Percentiles rank a stretch among this genome's conserved stretches.
These are phyloP conservation scores for Dioctria linearis DNA, from an alignment of 2,888 invertebrate species.

Conservation along the genomic window DNA sequence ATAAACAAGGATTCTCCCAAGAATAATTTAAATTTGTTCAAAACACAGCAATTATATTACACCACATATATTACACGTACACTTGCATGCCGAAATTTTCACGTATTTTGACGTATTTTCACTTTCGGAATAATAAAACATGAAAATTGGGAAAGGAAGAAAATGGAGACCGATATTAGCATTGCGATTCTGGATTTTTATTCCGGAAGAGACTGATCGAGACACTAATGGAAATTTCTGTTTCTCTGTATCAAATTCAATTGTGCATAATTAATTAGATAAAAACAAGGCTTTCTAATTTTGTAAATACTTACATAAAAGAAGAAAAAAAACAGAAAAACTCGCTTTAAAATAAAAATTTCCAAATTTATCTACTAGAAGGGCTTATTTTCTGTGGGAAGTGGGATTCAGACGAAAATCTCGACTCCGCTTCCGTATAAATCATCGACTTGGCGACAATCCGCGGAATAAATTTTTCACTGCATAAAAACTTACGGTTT, in stretches of 20 bases:
- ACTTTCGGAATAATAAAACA: background rate
- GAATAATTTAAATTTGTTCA: slow-evolving; percentile 70
- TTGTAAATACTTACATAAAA: background rate
- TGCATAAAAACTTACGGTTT: slow-evolving; percentile 25
- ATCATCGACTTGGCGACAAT: slow-evolving; percentile 15
- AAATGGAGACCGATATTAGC: background rate
- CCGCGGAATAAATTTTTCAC: slow-evolving; percentile 7
- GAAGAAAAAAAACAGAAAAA: background rate
- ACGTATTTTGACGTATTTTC: too few species aligned
- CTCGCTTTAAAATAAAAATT: background rate
- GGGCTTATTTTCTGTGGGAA: background rate
- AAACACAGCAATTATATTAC: slow-evolving; percentile 36
- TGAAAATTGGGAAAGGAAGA: background rate
- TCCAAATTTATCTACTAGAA: background rate
- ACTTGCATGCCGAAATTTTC: background rate
- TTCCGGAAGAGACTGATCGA: too few species aligned
- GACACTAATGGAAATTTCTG: too few species aligned
- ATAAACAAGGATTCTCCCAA: slow-evolving; percentile 72
- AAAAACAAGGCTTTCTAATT: background rate
- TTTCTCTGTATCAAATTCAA: too few species aligned
- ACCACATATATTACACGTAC: background rate
- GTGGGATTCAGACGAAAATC: background rate
- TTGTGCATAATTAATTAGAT: too few species aligned
- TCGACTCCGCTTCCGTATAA: slow-evolving; percentile 51
- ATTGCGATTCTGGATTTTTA: background rate